phyloP scores from a whole-genome alignment of 2,888 invertebrate species.

The Orchesellides sinensis region DNA sequence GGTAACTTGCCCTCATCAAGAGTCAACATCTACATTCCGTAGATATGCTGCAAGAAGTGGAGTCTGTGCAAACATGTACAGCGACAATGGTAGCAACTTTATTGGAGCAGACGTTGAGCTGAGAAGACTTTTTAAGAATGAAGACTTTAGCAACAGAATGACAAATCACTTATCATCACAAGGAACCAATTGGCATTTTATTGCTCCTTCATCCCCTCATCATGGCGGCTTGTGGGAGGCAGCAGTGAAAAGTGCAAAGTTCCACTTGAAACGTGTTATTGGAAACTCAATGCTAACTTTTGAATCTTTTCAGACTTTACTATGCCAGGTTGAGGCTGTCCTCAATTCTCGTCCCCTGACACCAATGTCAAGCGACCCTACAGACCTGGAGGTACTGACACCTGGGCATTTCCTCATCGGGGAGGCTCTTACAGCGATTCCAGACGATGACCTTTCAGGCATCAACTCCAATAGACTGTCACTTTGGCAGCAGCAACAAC shows the following conservation, averaged over 20 bases:
- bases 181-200: conserved; percentile 76
- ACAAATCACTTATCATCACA: neutral
- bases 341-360: conserved; percentile 75
- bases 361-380: conserved; percentile 67
- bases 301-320: conserved; percentile 75
- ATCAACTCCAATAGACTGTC: conserved; percentile 27
- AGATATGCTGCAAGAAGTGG: neutral
- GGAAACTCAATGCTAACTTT: conserved; percentile 73
- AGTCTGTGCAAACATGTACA: neutral
- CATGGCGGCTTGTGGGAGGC: conserved; percentile 76
- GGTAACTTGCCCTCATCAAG: conserved; percentile 1
- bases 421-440: conserved; percentile 67
- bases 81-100: conserved; percentile 19
- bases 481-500: conserved; percentile 52
- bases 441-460: conserved; percentile 24
- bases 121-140: neutral
- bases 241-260: conserved; percentile 76
- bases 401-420: conserved; percentile 67
- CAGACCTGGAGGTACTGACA: conserved; percentile 74
- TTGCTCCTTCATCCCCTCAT: conserved; percentile 76
- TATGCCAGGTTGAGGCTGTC: conserved; percentile 75
- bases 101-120: conserved; percentile 16
- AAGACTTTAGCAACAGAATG: neutral
- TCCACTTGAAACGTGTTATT: conserved; percentile 69
- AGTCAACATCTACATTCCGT: neutral